A percentile compares a stretch with the other conserved stretches of the same genome.
These are phyloP conservation scores for Prolemur simus DNA, from an alignment of 2,113 vertebrate species.

Conservation along the genomic window DNA sequence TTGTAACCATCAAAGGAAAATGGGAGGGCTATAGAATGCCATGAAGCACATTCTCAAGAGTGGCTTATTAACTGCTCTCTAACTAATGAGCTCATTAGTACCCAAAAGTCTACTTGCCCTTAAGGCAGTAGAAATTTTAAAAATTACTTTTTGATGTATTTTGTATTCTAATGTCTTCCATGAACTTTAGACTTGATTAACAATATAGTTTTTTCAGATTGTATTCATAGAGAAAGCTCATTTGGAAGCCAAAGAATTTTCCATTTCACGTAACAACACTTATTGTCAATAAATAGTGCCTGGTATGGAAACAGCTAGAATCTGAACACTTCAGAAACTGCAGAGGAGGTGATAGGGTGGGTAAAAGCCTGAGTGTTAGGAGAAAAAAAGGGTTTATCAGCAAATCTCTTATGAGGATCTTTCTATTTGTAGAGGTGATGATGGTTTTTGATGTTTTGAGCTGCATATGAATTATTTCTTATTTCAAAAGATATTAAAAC, in stretches of 20 bases:
- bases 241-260: constrained; percentile 37
- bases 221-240: constrained; percentile 26
- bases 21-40: neutral
- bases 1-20: neutral
- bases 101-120: constrained; percentile 7
- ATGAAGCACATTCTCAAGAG: neutral
- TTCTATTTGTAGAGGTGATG: neutral
- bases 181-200: constrained; percentile 17
- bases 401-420: neutral
- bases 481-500: neutral
- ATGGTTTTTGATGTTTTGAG: neutral
- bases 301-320: constrained; percentile 23
- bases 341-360: neutral
- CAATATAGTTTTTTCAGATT: neutral
- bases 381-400: neutral
- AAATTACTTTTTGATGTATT: constrained; percentile 44
- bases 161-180: constrained; percentile 29
- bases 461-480: neutral
- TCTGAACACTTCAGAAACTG: constrained; percentile 3
- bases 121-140: constrained; percentile 1
- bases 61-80: neutral
- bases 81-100: constrained; percentile 59
- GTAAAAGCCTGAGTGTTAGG: neutral
- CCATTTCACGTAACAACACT: neutral
- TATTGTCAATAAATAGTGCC: constrained; percentile 29